These are phyloP conservation scores for Athene cunicularia DNA, from an alignment of 2,113 vertebrate genomes.

Conservation along the genomic window DNA sequence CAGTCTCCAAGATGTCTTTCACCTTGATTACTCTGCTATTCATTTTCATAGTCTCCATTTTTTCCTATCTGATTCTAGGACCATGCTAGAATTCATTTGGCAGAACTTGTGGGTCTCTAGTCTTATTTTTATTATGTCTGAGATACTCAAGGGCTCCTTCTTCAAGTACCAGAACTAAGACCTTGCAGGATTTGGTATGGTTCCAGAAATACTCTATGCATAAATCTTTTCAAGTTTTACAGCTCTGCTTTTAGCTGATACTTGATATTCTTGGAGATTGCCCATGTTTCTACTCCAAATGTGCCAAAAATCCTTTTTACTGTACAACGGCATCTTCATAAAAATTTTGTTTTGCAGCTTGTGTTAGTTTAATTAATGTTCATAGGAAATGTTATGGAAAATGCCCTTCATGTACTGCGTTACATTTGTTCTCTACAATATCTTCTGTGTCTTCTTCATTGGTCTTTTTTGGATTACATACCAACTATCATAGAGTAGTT, in stretches of 20 bases:
- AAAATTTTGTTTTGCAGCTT: not conserved
- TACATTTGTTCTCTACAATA: not conserved
- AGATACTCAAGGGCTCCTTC: constrained; percentile 19
- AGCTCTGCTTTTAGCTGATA: constrained; percentile 54
- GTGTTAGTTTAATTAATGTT: constrained; percentile 2
- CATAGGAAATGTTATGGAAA: not conserved
- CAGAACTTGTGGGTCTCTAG: not conserved
- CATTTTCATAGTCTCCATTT: not conserved
- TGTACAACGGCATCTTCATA: not conserved
- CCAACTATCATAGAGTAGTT: not conserved
- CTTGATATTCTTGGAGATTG: constrained; percentile 49
- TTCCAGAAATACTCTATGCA: constrained; percentile 8
- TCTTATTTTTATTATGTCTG: constrained; percentile 56
- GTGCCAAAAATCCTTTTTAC: constrained; percentile 55
- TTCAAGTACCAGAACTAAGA: constrained; percentile 21
- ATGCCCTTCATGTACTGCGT: not conserved
- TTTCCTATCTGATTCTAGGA: constrained; percentile 20
- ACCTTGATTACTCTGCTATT: constrained; percentile 25
- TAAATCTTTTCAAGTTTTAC: constrained; percentile 62
- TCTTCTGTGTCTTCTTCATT: not conserved
- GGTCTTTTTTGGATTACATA: not conserved
- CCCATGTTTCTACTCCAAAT: not conserved
- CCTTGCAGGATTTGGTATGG: not conserved
- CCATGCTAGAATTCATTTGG: not conserved
- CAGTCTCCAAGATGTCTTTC: constrained; percentile 4